phyloP scores from a whole-genome alignment of 2,113 vertebrate genomes.

The Phocoena phocoena region DNA sequence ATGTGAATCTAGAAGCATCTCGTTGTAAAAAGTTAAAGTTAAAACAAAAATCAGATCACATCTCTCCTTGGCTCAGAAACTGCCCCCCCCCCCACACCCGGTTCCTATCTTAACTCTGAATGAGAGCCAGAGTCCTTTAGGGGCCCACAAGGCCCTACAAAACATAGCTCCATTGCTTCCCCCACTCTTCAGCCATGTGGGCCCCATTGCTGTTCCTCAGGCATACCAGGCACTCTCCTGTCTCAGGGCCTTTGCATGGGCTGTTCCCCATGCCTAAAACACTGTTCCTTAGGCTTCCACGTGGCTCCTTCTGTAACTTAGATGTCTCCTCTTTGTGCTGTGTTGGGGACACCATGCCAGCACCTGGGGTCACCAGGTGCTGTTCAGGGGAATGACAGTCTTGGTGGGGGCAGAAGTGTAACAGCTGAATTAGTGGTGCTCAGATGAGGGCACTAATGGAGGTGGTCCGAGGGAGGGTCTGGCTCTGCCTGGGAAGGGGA shows the following conservation, averaged over 20 bases:
- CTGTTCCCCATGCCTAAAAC: not conserved
- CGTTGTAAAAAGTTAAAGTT: not conserved
- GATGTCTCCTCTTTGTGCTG: not conserved
- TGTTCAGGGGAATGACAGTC: accelerated
- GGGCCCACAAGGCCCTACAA: not conserved
- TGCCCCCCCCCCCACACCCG: no score
- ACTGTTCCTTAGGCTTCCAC: not conserved
- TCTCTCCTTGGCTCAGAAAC: not conserved
- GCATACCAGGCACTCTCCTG: not conserved
- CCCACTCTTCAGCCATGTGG: not conserved
- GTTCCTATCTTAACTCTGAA: accelerated
- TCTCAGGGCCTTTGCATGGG: not conserved
- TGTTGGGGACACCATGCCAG: not conserved
- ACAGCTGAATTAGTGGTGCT: not conserved
- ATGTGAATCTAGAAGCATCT: not conserved
- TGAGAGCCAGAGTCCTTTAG: not conserved
- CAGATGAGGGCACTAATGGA: not conserved
- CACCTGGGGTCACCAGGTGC: not conserved
- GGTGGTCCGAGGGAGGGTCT: accelerated
- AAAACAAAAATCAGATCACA: not conserved
- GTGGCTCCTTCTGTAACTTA: not conserved
- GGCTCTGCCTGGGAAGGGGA: not conserved
- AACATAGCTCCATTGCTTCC: not conserved
- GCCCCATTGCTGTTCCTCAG: not conserved
- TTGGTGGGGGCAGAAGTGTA: not conserved